A percentile compares a stretch with the other conserved stretches of the same genome.
Evolutionary conservation across 2,113 vertebrate species (phyloP).

Genomic region (Polypterus senegalus): DNA sequence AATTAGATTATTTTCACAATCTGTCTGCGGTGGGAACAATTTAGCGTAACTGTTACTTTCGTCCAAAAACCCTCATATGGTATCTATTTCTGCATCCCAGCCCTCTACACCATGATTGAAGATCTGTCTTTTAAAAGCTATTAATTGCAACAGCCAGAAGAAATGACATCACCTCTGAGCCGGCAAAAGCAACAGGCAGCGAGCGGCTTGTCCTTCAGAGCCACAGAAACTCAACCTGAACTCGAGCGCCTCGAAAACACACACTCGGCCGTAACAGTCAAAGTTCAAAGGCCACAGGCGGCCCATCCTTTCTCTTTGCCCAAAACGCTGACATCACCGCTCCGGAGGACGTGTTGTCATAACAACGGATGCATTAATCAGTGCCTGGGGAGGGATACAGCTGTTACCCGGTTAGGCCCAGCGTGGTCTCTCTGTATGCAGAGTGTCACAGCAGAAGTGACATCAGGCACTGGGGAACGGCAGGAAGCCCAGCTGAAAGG

Average conservation of each 20-base stretch:
- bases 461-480: too few species aligned
- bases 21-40: too few species aligned
- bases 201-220: constrained; percentile 9
- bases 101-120: constrained; percentile 42
- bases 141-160: constrained; percentile 47
- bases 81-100: constrained; percentile 22
- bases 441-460: too few species aligned
- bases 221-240: constrained; percentile 7
- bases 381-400: not conserved
- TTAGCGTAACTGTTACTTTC: too few species aligned
- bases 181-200: constrained; percentile 11
- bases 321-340: constrained; percentile 1
- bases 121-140: constrained; percentile 47
- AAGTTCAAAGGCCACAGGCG: constrained; percentile 12
- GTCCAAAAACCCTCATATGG: not conserved
- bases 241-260: not conserved
- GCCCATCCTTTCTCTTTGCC: not conserved
- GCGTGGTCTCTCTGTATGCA: not conserved
- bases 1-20: too few species aligned
- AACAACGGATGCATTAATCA: not conserved
- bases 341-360: not conserved
- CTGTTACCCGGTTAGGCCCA: constrained; percentile 2
- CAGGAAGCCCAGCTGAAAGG: too few species aligned
- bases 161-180: constrained; percentile 51
- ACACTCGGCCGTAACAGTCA: not conserved